Conservation (phyloP, 2,113 vertebrate genomes). For the Gadus macrocephalus region DNA sequence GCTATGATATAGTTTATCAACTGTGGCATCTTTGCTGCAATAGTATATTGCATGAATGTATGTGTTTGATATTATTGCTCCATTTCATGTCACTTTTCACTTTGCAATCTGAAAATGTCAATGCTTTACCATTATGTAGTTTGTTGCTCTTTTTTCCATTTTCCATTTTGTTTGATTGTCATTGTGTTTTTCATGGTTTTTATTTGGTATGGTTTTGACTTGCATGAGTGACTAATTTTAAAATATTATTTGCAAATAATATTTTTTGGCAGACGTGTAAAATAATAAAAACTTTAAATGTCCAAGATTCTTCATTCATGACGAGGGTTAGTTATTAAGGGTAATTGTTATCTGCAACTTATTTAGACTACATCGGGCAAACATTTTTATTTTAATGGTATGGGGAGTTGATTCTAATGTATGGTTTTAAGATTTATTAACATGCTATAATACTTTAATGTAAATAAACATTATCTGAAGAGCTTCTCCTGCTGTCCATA, state of each 20-base stretch:
- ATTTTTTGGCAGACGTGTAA: conserved; percentile 44
- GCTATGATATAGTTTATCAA: conserved; percentile 8
- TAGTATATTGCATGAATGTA: conserved; percentile 47
- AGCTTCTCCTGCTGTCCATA: conserved; percentile 45
- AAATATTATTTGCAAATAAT: conserved; percentile 13
- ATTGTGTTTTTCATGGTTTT: conserved; percentile 48
- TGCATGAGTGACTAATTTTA: conserved; percentile 70
- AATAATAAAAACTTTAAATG: conserved; percentile 41
- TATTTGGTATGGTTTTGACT: conserved; percentile 55
- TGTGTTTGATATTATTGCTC: conserved; percentile 39
- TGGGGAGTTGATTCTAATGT: conserved; percentile 46
- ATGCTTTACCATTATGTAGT: conserved; percentile 38
- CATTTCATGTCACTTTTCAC: conserved; percentile 33
- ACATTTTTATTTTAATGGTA: conserved; percentile 1
- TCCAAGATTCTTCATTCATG: conserved; percentile 22
- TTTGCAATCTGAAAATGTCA: conserved; percentile 36
- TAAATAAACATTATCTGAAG: conserved; percentile 74
- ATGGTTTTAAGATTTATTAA: conserved; percentile 59
- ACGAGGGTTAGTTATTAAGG: neutral
- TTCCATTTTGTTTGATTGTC: conserved; percentile 47
- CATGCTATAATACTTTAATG: conserved; percentile 48
- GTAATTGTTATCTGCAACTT: no score
- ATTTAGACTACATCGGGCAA: neutral
- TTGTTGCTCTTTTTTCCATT: conserved; percentile 38
- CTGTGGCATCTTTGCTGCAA: conserved; percentile 13